Base-by-base conservation (phyloP, 2,113 vertebrate genomes). In the Sclerurus mexicanus region DNA sequence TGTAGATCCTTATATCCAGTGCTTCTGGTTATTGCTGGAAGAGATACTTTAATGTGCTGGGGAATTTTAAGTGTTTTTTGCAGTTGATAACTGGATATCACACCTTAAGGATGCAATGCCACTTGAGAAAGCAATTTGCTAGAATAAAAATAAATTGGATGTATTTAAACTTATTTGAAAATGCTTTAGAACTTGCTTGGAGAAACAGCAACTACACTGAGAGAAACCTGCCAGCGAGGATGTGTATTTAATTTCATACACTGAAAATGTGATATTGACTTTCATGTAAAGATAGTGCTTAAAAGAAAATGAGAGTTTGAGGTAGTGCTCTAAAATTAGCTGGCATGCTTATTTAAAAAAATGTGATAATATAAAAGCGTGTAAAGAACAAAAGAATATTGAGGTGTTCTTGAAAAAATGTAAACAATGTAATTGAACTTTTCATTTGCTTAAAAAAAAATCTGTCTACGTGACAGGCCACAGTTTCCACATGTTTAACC, bases 101-200 rank as follows among this genome's bases (percentile, higher is more conserved):
- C 33, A 89, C 37, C 68, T 93, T 78, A 78, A 92, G 77, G 80
- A 78, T 46, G 74, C 33, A 74, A 13, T 67, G 28, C 18, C 31
- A 67, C 27, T 95, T 90, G 17, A 89, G 79, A 67, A 74, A 63
- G 55, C 39, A 78, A 39, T 92, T 74, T 77, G 31, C 50, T 84
- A 50, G 63, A 77, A 71, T 67, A 62, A 86, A 95, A 87, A n/a
- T 74, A 50, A 86, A 89, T 75, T 87, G 31, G 20, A 55, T 75
- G 19, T 63, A 66, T 81, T 93, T 82, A 78, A 59, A 85, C 27
- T 72, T 87, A 52, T 8, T 82, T 93, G 69, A 39, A 64, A 96
- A 55, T 9, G 66, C 60, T 62, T 85, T 8, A 87, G 35, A 79
- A 73, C 30, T 87, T 84, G 73, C 68, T 89, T 73, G 67, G n/a